These are phyloP conservation scores for Diprion similis DNA, from an alignment of 1,140 invertebrate genomes.

Conservation along the genomic window DNA sequence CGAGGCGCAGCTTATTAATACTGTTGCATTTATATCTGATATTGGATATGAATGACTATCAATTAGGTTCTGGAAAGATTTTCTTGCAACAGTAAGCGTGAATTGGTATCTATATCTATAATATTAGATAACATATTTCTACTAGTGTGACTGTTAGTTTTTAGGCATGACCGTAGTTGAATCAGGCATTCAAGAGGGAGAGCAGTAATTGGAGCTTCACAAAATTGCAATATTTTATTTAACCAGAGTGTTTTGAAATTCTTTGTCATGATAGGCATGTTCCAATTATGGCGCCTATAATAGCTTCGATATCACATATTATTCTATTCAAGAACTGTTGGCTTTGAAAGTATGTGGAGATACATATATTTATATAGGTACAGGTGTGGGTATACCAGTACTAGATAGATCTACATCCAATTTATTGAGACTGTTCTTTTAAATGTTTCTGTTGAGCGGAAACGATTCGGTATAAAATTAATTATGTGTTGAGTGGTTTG, in stretches of 20 bases:
- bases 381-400: too few species aligned
- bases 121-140: neutral
- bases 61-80: neutral
- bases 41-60: neutral
- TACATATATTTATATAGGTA: too few species aligned
- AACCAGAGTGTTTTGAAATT: neutral
- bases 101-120: neutral
- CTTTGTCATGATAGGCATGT: too few species aligned
- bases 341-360: too few species aligned
- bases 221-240: neutral
- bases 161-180: constrained; percentile 4
- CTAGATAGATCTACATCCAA: too few species aligned
- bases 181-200: neutral
- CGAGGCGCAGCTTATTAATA: constrained; percentile 39
- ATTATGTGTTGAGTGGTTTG: neutral
- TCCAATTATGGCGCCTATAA: too few species aligned
- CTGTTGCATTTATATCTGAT: neutral
- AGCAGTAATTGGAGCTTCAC: neutral
- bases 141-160: neutral
- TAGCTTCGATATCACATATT: too few species aligned
- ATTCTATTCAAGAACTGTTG: too few species aligned
- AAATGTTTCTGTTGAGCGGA: too few species aligned
- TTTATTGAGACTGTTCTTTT: too few species aligned
- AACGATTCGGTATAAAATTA: too few species aligned
- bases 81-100: neutral